These are phyloP conservation scores for Sternotherus odoratus DNA, from an alignment of 2,797 vertebrate species.

Conservation along the genomic window DNA sequence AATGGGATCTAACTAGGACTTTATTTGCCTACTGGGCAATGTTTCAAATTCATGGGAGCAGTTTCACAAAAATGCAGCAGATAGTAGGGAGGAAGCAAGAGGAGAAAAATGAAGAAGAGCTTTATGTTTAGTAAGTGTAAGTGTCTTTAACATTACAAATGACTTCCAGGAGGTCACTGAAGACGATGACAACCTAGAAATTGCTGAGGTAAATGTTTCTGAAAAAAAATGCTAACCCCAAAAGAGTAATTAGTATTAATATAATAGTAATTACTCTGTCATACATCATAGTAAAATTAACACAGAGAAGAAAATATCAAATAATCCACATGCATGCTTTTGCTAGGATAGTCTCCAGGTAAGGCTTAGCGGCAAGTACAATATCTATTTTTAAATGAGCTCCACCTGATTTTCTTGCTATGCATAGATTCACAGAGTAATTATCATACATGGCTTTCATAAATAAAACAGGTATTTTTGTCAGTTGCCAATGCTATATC, in stretches of 20 bases:
- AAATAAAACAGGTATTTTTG: constrained; percentile 86
- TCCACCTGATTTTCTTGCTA: constrained; percentile 84
- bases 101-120: constrained; percentile 38
- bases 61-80: constrained; percentile 65
- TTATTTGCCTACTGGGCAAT: constrained; percentile 74
- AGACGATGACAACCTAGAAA: constrained; percentile 63
- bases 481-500: constrained; percentile 66
- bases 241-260: constrained; percentile 72
- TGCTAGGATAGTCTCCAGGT: constrained; percentile 81
- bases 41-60: constrained; percentile 74
- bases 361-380: constrained; percentile 87
- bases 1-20: constrained; percentile 63
- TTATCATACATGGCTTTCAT: constrained; percentile 97
- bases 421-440: constrained; percentile 87
- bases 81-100: constrained; percentile 6
- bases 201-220: constrained; percentile 78
- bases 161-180: constrained; percentile 50
- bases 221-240: constrained; percentile 51
- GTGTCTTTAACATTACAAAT: constrained; percentile 60
- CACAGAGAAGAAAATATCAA: constrained; percentile 79
- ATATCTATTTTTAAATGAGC: constrained; percentile 78
- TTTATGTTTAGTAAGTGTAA: constrained; percentile 37
- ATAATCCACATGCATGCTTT: constrained; percentile 76
- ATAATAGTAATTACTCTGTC: constrained; percentile 72
- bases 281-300: constrained; percentile 62